Percentiles rank a stretch among this genome's conserved stretches.
These are phyloP conservation scores for Pantherophis guttatus DNA, from an alignment of 2,113 vertebrate genomes.

Conservation along the genomic window DNA sequence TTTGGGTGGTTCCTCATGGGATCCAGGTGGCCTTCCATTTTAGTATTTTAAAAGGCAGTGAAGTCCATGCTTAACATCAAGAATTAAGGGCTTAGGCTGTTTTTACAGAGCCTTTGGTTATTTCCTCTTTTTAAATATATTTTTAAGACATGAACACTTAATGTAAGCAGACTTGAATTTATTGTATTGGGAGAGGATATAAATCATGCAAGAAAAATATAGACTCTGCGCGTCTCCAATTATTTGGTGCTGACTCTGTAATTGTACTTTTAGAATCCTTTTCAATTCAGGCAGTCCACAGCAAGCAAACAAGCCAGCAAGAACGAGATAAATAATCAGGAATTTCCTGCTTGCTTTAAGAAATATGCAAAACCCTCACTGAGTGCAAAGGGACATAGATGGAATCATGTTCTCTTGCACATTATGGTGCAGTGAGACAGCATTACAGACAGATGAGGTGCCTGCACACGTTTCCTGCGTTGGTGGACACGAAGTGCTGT, in stretches of 20 bases:
- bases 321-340: rapidly evolving
- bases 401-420: rapidly evolving
- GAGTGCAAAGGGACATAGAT: not conserved
- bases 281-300: not conserved
- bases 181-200: not conserved
- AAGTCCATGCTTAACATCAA: not conserved
- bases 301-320: not conserved
- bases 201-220: not conserved
- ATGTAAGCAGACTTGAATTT: not conserved
- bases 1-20: not conserved
- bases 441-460: slow-evolving; percentile 16
- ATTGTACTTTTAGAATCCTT: not conserved
- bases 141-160: not conserved
- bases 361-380: not conserved
- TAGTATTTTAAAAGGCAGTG: not conserved
- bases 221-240: not conserved
- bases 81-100: not conserved
- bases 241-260: not conserved
- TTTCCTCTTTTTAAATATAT: not conserved
- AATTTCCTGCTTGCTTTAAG: not conserved
- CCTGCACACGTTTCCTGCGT: slow-evolving; percentile 44
- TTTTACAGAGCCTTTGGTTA: not conserved
- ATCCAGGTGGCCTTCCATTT: not conserved
- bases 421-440: not conserved
- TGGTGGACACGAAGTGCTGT: slow-evolving; percentile 30